Conservation (phyloP, 2,888 invertebrate species). For the Mallateleia sp. region DNA sequence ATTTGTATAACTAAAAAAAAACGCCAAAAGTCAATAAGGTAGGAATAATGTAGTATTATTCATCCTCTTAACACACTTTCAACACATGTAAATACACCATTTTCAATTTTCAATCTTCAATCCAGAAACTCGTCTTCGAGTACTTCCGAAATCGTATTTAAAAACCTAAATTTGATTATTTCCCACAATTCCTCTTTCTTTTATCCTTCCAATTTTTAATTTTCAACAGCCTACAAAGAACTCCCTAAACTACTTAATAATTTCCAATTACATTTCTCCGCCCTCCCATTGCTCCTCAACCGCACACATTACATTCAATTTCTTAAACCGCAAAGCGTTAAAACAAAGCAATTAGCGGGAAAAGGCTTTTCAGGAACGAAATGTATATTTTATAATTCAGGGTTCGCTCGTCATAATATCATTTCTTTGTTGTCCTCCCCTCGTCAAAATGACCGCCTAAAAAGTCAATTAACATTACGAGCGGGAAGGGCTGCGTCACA, state of each 20-base stretch:
- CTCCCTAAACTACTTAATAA: slow-evolving; percentile 42
- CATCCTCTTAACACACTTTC: too few relatives aligned
- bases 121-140: too few relatives aligned
- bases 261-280: slow-evolving; percentile 64
- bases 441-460: slow-evolving; percentile 78
- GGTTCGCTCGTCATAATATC: slow-evolving; percentile 63
- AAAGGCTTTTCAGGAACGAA: slow-evolving; percentile 69
- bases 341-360: slow-evolving; percentile 72
- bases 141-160: too few relatives aligned
- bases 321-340: slow-evolving; percentile 67
- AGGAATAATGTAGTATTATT: too few relatives aligned
- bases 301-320: slow-evolving; percentile 69
- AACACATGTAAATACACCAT: too few relatives aligned
- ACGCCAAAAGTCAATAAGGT: too few relatives aligned
- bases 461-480: slow-evolving; percentile 86
- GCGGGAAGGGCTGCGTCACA: slow-evolving; percentile 80
- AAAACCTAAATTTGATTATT: not conserved
- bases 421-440: slow-evolving; percentile 64
- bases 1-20: too few relatives aligned
- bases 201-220: not conserved
- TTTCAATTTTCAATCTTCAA: too few relatives aligned
- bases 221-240: not conserved
- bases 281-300: slow-evolving; percentile 18
- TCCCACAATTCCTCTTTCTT: not conserved
- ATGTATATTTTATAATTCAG: slow-evolving; percentile 76